Evolutionary conservation across 2,888 invertebrate genomes (phyloP), one percentile per base, ranked within the genome.

Genomic region (Metellina segmentata): DNA sequence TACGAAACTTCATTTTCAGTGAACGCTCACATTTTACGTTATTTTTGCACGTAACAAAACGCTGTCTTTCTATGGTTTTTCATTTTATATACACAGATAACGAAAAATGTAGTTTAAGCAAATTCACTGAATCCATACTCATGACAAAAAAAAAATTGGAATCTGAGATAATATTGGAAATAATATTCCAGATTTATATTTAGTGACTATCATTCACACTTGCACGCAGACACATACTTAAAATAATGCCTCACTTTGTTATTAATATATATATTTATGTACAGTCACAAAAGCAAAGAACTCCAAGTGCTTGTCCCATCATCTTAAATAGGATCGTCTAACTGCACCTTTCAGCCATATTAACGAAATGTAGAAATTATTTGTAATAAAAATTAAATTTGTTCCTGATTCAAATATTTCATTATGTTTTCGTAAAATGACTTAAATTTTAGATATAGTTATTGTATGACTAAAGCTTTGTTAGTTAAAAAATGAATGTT

Each of bases 191-290:
- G 8, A n/a, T 85, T 85, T 20, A 61, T 61, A 81, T 82, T 85
- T 34, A 75, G 19, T 81, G 81, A 88, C 88, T 81, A 88, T 88
- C 88, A 81, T 75, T 53, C 88, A 88, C 72, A 72, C 88, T 74
- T 53, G 48, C 81, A 81, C 74, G 81, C 75, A 72, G 48, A 81
- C 79, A 51, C 79, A 74, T 81, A 88, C 88, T 81, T 75, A 88
- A 88, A 88, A 88, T 88, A 88, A 88, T 88, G 88, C 88, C 88
- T 81, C 81, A 88, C 74, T 79, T 87, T 53, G 34, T 81, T 61
- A 53, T 19, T 81, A 34, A 69, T 75, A 88, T 88, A 61, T 88
- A 81, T 81, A 88, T 88, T 61, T 88, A 88, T 88, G 16, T 88
- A 88, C 88, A 88, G 74, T 75, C 48, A 78, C 77, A 69, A 86